Conservation (phyloP, 2,888 invertebrate genomes). For the Nycteola revayana region DNA sequence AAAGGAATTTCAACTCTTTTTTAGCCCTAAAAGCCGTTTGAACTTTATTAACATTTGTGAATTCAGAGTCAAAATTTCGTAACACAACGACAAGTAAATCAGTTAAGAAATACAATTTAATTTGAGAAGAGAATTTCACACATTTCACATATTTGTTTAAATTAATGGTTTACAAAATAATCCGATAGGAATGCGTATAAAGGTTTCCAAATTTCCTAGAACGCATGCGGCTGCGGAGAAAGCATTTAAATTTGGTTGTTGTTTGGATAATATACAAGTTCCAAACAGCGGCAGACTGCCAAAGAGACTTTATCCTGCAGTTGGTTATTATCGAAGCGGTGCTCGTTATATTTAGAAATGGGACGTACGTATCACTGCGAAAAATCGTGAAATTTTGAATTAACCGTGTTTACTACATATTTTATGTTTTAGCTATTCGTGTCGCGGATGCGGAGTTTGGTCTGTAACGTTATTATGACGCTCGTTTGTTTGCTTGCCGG, state of each 20-base stretch:
- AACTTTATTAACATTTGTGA: too few relatives aligned
- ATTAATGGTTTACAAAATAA: slow-evolving; percentile 29
- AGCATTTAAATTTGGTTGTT: slow-evolving; percentile 41
- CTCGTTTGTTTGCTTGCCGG: slow-evolving; percentile 35
- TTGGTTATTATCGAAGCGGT: slow-evolving; percentile 35
- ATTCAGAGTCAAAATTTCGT: too few relatives aligned
- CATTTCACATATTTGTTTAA: slow-evolving; percentile 23
- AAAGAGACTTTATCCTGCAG: slow-evolving; percentile 35
- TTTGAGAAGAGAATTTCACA: slow-evolving; percentile 7
- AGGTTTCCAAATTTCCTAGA: slow-evolving; percentile 43
- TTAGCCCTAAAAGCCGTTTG: too few relatives aligned
- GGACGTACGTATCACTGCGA: slow-evolving; percentile 42
- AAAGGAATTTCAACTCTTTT: too few relatives aligned
- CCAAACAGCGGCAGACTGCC: slow-evolving; percentile 46
- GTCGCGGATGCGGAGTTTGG: slow-evolving; percentile 37
- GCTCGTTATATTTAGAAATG: slow-evolving; percentile 52
- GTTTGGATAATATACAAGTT: slow-evolving; percentile 43
- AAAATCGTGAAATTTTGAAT: slow-evolving; percentile 43
- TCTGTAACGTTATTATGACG: slow-evolving; percentile 33
- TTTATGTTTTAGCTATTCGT: slow-evolving; percentile 47
- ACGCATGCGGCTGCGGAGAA: slow-evolving; percentile 34
- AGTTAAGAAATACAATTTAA: slow-evolving; percentile 12
- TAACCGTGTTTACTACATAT: slow-evolving; percentile 52
- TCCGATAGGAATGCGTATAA: slow-evolving; percentile 33
- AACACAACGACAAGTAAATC: too few relatives aligned